Evolutionary conservation across 1,140 invertebrate species (phyloP).

Genomic region (Drosophila tristis): DNA sequence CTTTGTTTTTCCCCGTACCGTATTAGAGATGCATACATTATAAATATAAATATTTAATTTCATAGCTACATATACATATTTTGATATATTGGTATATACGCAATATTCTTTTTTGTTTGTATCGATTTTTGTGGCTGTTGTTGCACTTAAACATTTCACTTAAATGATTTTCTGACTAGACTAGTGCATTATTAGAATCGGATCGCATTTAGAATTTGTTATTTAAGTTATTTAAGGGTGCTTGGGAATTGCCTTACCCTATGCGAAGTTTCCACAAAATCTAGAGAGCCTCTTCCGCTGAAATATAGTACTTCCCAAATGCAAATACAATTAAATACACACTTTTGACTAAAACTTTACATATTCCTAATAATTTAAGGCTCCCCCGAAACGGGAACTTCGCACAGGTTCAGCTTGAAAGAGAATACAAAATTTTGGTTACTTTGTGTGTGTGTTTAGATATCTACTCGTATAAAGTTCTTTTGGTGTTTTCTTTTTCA

Average conservation of each 20-base stretch:
- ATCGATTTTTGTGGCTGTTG: constrained; percentile 53
- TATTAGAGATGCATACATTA: constrained; percentile 37
- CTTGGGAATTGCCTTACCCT: constrained; percentile 17
- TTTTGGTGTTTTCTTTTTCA: constrained; percentile 17
- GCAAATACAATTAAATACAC: neutral
- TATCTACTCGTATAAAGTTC: constrained; percentile 8
- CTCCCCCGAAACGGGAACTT: neutral
- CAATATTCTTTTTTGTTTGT: constrained; percentile 32
- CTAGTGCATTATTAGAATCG: constrained; percentile 71
- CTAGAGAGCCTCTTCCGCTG: constrained; percentile 24
- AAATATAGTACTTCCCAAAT: neutral
- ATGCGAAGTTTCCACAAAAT: constrained; percentile 8
- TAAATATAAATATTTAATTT: constrained; percentile 40
- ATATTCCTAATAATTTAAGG: constrained; percentile 1
- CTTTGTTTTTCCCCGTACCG: constrained; percentile 28
- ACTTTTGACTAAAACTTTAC: constrained; percentile 12
- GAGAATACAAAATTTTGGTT: neutral
- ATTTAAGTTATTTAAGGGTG: constrained; percentile 52
- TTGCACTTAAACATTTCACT: constrained; percentile 68
- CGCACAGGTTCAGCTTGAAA: constrained; percentile 1
- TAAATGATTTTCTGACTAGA: constrained; percentile 80
- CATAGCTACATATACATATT: constrained; percentile 49
- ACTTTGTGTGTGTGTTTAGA: no score
- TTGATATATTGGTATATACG: constrained; percentile 42
- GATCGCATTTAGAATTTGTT: constrained; percentile 61